A percentile compares a stretch with the other conserved stretches of the same genome.
Conservation (phyloP, 1,140 invertebrate species). For the Trichomalopsis sarcophagae region DNA sequence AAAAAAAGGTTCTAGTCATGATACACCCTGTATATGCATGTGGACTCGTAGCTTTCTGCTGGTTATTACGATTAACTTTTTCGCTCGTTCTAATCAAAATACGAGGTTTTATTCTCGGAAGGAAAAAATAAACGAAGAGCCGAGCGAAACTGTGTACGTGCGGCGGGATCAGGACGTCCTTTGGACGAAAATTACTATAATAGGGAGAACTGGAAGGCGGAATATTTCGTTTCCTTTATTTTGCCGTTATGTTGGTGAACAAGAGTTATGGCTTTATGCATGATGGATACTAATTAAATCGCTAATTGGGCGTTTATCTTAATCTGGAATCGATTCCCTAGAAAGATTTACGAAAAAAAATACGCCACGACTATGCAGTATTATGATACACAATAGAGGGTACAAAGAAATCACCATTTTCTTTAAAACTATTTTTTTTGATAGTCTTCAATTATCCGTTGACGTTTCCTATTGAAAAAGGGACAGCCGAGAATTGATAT, state of each 20-base stretch:
- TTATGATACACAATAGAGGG: not conserved
- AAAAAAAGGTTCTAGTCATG: no score
- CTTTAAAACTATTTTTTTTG: not conserved
- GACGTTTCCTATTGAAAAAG: not conserved
- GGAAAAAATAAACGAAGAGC: no score
- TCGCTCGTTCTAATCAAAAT: slow-evolving; percentile 42
- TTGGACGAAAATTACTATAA: slow-evolving; percentile 50
- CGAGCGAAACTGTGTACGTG: not conserved
- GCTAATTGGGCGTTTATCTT: slow-evolving; percentile 7
- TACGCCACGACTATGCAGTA: not conserved
- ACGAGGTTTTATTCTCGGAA: slow-evolving; percentile 50
- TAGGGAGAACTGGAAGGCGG: slow-evolving; percentile 12
- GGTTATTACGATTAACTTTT: slow-evolving; percentile 49
- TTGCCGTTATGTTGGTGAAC: not conserved
- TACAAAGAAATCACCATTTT: not conserved
- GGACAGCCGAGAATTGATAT: not conserved
- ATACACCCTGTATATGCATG: no score
- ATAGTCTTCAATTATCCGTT: not conserved
- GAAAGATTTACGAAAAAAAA: no score
- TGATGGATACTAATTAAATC: slow-evolving; percentile 25
- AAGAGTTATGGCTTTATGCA: slow-evolving; percentile 46
- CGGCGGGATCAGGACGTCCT: not conserved
- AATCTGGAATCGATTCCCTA: not conserved
- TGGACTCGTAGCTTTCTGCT: slow-evolving; percentile 10
- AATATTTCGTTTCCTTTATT: slow-evolving; percentile 25